Conservation (phyloP, 1,140 invertebrate genomes). For the Pogonus chalceus region DNA sequence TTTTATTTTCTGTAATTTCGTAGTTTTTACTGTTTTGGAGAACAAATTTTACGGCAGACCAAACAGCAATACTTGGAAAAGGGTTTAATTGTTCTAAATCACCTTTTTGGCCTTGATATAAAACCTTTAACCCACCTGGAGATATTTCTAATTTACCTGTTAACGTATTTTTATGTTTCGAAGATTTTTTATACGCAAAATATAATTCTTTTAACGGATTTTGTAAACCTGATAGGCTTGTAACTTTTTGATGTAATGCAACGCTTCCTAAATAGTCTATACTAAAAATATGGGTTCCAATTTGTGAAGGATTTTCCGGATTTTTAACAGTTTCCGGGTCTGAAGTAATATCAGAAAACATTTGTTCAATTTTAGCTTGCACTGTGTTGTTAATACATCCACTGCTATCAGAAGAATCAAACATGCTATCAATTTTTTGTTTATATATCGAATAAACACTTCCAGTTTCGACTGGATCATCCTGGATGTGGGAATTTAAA, state of each 20-base stretch:
- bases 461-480: slow-evolving; percentile 38
- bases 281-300: slow-evolving; percentile 47
- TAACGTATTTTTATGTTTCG: slow-evolving; percentile 36
- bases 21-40: slow-evolving; percentile 32
- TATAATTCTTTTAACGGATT: slow-evolving; percentile 71
- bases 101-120: slow-evolving; percentile 45
- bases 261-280: slow-evolving; percentile 77
- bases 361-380: slow-evolving; percentile 73
- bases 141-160: slow-evolving; percentile 58
- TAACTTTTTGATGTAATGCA: slow-evolving; percentile 64
- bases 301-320: slow-evolving; percentile 35
- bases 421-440: slow-evolving; percentile 73
- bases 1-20: slow-evolving; percentile 23
- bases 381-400: slow-evolving; percentile 48
- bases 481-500: slow-evolving; percentile 37
- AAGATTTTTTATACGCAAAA: slow-evolving; percentile 48
- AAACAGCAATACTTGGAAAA: slow-evolving; percentile 81
- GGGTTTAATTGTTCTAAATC: slow-evolving; percentile 54
- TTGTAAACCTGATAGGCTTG: slow-evolving; percentile 71
- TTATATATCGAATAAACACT: slow-evolving; percentile 58
- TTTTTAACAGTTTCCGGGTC: slow-evolving; percentile 35
- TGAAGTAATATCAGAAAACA: slow-evolving; percentile 71
- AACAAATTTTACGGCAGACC: slow-evolving; percentile 76
- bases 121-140: slow-evolving; percentile 52
- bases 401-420: slow-evolving; percentile 52